Evolutionary conservation across 2,113 vertebrate species (phyloP).

Genomic region (Brachyistius frenatus): DNA sequence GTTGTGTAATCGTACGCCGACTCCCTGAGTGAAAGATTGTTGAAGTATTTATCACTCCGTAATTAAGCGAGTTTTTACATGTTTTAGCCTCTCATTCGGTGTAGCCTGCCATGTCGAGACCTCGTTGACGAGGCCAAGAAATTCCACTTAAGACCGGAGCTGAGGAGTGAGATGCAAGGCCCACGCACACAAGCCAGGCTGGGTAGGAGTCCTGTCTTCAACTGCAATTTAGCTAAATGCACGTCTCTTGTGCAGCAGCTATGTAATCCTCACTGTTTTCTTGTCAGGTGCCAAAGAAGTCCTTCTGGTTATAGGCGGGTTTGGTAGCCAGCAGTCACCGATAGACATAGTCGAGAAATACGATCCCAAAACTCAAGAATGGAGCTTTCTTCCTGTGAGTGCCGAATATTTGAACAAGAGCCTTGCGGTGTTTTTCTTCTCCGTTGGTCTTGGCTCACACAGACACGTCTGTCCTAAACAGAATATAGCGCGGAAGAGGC

Average conservation of each 20-base stretch:
- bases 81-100: constrained; percentile 93
- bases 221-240: not conserved
- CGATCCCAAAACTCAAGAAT: constrained; percentile 97
- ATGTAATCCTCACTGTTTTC: constrained; percentile 37
- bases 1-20: constrained; percentile 17
- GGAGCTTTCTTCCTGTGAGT: constrained; percentile 97
- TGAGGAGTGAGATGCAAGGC: constrained; percentile 98
- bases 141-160: constrained; percentile 96
- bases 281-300: constrained; percentile 96
- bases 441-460: not conserved
- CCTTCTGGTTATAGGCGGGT: constrained; percentile 96
- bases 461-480: constrained; percentile 47
- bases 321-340: constrained; percentile 98
- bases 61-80: constrained; percentile 56
- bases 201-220: constrained; percentile 80
- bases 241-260: not conserved
- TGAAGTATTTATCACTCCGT: constrained; percentile 14
- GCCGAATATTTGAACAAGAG: not conserved
- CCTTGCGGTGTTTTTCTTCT: not conserved
- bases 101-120: constrained; percentile 97
- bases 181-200: constrained; percentile 95
- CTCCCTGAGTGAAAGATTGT: constrained; percentile 25
- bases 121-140: constrained; percentile 99
- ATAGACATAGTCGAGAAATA: constrained; percentile 99
- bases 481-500: constrained; percentile 97